Conservation (phyloP, 1,140 invertebrate genomes). For the Drosophila virilis region DNA sequence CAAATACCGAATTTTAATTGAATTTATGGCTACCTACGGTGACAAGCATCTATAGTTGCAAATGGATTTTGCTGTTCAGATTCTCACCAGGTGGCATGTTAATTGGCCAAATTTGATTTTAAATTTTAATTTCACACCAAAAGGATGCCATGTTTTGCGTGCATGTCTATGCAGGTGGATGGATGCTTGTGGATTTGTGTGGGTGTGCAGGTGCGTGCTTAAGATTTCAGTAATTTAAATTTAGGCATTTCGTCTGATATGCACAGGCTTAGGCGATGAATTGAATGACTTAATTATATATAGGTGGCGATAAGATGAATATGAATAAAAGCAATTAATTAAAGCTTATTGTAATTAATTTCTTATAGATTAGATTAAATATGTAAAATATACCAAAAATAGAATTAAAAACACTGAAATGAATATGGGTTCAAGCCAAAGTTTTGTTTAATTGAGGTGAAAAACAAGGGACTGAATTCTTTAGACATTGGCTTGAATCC, state of each 20-base stretch:
- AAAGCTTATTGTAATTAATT: neutral
- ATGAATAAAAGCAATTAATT: neutral
- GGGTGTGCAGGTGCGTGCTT: neutral
- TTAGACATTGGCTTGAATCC: too few relatives aligned
- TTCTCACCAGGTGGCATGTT: constrained; percentile 43
- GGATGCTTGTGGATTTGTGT: too few relatives aligned
- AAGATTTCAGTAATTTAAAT: neutral
- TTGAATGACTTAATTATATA: neutral
- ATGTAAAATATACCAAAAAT: too few relatives aligned
- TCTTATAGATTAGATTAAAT: too few relatives aligned
- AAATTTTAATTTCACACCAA: constrained; percentile 46
- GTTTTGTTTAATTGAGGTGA: too few relatives aligned
- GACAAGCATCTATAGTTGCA: neutral
- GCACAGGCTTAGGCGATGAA: neutral
- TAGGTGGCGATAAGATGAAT: neutral
- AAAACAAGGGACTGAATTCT: too few relatives aligned
- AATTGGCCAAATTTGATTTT: constrained; percentile 58
- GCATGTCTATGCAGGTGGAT: neutral
- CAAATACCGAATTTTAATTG: constrained; percentile 39
- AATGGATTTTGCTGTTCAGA: constrained; percentile 22
- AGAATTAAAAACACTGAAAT: too few relatives aligned
- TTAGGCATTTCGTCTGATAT: neutral
- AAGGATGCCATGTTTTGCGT: constrained; percentile 1
- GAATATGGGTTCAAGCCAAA: too few relatives aligned
- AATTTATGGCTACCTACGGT: constrained; percentile 34